Conservation (phyloP, 2,888 invertebrate species). For the Epinotia demarniana region DNA sequence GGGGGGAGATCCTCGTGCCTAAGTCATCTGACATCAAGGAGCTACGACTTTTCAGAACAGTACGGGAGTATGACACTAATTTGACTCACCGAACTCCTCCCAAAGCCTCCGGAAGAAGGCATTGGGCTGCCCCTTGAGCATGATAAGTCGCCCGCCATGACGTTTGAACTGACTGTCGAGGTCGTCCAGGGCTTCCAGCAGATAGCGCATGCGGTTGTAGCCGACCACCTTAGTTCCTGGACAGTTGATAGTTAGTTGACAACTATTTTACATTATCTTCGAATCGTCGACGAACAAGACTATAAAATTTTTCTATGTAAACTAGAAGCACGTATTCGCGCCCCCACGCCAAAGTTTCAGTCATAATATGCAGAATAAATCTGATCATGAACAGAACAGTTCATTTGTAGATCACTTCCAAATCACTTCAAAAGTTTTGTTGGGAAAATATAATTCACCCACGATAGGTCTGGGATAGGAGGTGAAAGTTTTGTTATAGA, state of each 20-base stretch:
- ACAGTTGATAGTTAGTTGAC: conserved; percentile 22
- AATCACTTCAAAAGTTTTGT: no score
- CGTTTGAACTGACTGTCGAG: conserved; percentile 85
- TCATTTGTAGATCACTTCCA: no score
- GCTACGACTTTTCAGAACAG: background rate
- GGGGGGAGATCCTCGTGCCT: background rate
- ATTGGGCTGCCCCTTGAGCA: conserved; percentile 86
- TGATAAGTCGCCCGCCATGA: conserved; percentile 84
- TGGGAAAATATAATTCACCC: no score
- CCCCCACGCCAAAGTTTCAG: no score
- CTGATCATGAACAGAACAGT: no score
- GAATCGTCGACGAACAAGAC: background rate
- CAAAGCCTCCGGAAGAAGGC: conserved; percentile 84
- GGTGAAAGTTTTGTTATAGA: no score
- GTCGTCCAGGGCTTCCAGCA: conserved; percentile 87
- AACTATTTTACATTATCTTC: background rate
- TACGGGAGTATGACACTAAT: background rate
- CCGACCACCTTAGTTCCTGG: conserved; percentile 86
- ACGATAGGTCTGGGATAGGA: no score
- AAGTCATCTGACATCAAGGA: background rate
- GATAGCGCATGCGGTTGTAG: conserved; percentile 88
- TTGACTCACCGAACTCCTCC: conserved; percentile 80
- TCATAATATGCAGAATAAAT: no score
- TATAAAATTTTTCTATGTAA: no score
- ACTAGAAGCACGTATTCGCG: no score